Base-by-base conservation (phyloP, 2,888 invertebrate species). In the Drosophila helvetica region DNA sequence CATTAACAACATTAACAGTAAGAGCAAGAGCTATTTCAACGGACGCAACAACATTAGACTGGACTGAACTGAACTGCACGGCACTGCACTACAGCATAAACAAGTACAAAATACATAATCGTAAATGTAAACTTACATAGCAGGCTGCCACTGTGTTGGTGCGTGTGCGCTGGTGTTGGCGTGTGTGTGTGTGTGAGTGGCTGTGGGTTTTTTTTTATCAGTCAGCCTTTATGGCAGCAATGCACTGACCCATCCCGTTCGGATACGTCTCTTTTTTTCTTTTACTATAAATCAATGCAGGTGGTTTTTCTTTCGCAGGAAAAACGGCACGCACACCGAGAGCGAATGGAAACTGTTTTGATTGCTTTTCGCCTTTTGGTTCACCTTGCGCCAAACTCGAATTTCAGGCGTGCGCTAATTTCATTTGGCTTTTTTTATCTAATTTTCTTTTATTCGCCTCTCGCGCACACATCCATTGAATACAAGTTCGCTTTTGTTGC, bases 401-500 rank as follows among this genome's bases (percentile, higher is more conserved):
- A 80, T 75, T 80, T 83, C 84, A 83, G 81, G 85, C 84, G 81
- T 86, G 84, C 75, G 84, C 84, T 84, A 80, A 83, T 86, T 84
- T 86, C 69, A 75, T 74, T 79, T 80, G 63, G 70, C 60, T 68
- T 68, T 79, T 79, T 79, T 81, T 66, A 83, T 82, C 84, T 86
- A 81, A 78, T 79, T 84, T 86, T 84, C 76, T 74, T 84, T 75
- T 75, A 76, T 77, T 65, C 70, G 57, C 19, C 50, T 52, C 56
- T 74, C 76, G 72, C 81, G 69, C 77, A 84, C 78, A 84, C 78
- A 81, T 66, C 79, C 80, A 86, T 84, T 82, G 78, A 79, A 80
- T 80, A 62, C 55, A 62, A 38, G 38, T 55, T 55, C 55, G 38
- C 64, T 63, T 62, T 68, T 79, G 65, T 67, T 74, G 69, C 75